Conservation (phyloP, 2,888 invertebrate genomes). For the Periphyllus acericola region DNA sequence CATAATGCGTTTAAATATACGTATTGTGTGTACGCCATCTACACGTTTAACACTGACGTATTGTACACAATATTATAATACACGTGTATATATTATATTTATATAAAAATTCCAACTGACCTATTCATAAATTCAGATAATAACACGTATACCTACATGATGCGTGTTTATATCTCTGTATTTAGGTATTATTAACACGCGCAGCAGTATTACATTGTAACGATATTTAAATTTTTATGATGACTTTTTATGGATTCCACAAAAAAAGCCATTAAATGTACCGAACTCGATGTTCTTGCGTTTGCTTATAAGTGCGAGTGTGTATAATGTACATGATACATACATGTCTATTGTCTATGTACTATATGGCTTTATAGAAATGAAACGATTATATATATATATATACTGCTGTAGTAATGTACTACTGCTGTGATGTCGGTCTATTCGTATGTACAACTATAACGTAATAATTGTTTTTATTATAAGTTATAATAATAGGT, state of each 20-base stretch:
- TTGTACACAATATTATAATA: too few relatives aligned
- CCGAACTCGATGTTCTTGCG: background rate
- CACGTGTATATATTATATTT: too few relatives aligned
- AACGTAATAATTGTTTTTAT: too few relatives aligned
- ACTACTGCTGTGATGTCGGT: too few relatives aligned
- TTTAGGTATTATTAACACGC: background rate
- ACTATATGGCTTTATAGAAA: background rate
- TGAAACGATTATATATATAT: background rate
- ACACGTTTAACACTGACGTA: background rate
- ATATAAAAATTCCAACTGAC: background rate
- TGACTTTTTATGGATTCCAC: constrained; percentile 32
- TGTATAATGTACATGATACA: background rate
- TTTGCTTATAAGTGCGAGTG: background rate
- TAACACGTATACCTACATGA: too few relatives aligned
- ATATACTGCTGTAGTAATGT: too few relatives aligned
- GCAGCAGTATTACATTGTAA: background rate
- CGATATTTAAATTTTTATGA: constrained; percentile 9
- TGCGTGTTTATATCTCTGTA: too few relatives aligned
- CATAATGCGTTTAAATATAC: background rate
- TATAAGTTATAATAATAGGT: too few relatives aligned
- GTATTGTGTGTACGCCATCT: background rate
- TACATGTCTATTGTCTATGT: too few relatives aligned
- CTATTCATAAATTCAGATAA: background rate
- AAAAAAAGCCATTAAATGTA: constrained; percentile 16
- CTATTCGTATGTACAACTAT: too few relatives aligned